Conservation (phyloP, 2,888 invertebrate genomes). For the Pomacea canaliculata region DNA sequence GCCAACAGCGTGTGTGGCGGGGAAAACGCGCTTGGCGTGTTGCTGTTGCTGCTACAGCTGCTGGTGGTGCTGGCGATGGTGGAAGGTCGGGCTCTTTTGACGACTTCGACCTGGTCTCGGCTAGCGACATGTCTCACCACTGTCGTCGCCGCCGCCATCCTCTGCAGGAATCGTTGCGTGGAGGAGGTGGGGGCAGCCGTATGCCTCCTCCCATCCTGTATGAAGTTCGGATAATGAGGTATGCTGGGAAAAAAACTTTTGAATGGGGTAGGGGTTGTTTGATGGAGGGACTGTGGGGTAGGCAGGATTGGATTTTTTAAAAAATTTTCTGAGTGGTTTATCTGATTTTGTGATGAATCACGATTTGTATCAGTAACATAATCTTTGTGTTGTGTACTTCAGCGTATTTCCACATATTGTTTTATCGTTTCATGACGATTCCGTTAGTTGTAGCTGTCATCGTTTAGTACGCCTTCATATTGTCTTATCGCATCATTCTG, state of each 20-base stretch:
- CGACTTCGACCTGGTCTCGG: no score
- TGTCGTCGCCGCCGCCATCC: neutral
- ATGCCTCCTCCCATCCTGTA: neutral
- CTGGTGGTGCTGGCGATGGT: no score
- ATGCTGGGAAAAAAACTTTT: neutral
- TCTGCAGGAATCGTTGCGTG: no score
- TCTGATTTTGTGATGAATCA: neutral
- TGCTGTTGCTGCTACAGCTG: no score
- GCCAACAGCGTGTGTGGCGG: no score
- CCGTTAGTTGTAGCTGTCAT: neutral
- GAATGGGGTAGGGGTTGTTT: neutral
- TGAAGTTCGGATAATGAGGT: constrained; percentile 11
- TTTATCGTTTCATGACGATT: neutral
- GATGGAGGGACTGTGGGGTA: neutral
- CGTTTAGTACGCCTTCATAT: no score
- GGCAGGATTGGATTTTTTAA: neutral
- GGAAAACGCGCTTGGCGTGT: no score
- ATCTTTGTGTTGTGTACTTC: neutral
- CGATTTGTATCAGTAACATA: no score
- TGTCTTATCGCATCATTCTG: no score
- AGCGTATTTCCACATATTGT: neutral
- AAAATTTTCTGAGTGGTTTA: neutral
- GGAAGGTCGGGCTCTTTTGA: no score
- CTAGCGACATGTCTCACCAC: neutral
- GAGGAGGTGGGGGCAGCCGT: neutral